A percentile compares a stretch with the other conserved stretches of the same genome.
Evolutionary conservation across 1,140 invertebrate genomes (phyloP).

Genomic region (Pomphorhynchus laevis): DNA sequence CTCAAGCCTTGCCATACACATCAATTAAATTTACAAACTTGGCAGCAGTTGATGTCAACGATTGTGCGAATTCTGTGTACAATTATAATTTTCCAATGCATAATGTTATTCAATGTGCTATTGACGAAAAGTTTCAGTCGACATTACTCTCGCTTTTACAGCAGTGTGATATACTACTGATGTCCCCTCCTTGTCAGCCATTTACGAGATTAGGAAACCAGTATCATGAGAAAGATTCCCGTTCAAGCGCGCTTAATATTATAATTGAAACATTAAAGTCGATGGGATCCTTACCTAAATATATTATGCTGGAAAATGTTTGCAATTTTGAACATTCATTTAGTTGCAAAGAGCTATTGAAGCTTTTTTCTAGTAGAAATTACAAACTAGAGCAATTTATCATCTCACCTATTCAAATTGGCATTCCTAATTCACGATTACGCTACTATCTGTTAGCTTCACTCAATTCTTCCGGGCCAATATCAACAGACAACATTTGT

Average conservation of each 20-base stretch:
- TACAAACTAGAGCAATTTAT: constrained; percentile 69
- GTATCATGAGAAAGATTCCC: constrained; percentile 16
- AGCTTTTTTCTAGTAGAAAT: too few relatives aligned
- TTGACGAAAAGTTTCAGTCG: too few relatives aligned
- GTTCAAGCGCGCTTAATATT: constrained; percentile 21
- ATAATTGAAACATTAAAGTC: too few relatives aligned
- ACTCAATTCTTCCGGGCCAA: constrained; percentile 8
- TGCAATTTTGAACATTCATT: constrained; percentile 52
- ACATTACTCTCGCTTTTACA: too few relatives aligned
- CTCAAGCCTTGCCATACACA: too few relatives aligned
- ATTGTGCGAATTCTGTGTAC: constrained; percentile 46
- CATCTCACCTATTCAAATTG: constrained; percentile 40
- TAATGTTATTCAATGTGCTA: too few relatives aligned
- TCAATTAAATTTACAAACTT: too few relatives aligned
- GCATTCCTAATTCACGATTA: constrained; percentile 47
- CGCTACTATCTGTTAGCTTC: constrained; percentile 40
- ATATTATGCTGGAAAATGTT: constrained; percentile 66
- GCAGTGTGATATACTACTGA: constrained; percentile 39
- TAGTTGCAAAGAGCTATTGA: too few relatives aligned
- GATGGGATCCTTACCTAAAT: constrained; percentile 24
- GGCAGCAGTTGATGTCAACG: constrained; percentile 51
- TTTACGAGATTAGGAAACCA: constrained; percentile 33
- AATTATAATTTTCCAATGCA: constrained; percentile 34
- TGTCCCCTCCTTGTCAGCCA: constrained; percentile 81
- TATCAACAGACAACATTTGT: background rate